phyloP scores from a whole-genome alignment of 2,797 vertebrate genomes.

The Synanceia verrucosa region DNA sequence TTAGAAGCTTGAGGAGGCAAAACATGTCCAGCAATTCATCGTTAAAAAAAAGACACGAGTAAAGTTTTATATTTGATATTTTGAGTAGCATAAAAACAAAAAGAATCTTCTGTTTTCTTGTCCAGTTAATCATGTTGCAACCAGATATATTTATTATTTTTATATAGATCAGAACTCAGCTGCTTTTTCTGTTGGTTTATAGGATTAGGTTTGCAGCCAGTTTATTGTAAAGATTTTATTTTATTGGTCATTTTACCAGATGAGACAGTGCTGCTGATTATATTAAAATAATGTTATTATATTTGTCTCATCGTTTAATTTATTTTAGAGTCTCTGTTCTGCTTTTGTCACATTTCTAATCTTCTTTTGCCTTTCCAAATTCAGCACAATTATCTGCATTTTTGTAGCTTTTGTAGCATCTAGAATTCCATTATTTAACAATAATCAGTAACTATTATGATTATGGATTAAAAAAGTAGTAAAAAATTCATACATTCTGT shows the following conservation, averaged over 20 bases:
- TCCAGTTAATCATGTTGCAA: fast-evolving
- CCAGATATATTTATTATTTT: not conserved
- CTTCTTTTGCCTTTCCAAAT: no score
- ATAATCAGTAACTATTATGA: not conserved
- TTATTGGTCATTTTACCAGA: not conserved
- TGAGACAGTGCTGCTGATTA: fast-evolving
- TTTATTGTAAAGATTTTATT: not conserved
- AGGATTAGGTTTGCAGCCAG: not conserved
- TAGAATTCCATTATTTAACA: not conserved
- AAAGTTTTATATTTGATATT: not conserved
- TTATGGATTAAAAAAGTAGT: not conserved
- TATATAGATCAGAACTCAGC: not conserved
- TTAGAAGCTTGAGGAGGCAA: not conserved
- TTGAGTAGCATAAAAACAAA: not conserved
- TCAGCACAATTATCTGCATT: not conserved
- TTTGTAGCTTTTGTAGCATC: not conserved
- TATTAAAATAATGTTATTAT: no score
- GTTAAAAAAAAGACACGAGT: not conserved
- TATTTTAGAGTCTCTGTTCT: not conserved
- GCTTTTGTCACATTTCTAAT: not conserved
- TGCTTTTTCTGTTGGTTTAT: not conserved
- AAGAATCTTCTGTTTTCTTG: not conserved
- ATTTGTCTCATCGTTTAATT: fast-evolving
- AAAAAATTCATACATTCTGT: not conserved
- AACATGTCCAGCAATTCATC: not conserved